These are phyloP conservation scores for Vanessa atalanta DNA, from an alignment of 1,140 invertebrate species.

Conservation along the genomic window DNA sequence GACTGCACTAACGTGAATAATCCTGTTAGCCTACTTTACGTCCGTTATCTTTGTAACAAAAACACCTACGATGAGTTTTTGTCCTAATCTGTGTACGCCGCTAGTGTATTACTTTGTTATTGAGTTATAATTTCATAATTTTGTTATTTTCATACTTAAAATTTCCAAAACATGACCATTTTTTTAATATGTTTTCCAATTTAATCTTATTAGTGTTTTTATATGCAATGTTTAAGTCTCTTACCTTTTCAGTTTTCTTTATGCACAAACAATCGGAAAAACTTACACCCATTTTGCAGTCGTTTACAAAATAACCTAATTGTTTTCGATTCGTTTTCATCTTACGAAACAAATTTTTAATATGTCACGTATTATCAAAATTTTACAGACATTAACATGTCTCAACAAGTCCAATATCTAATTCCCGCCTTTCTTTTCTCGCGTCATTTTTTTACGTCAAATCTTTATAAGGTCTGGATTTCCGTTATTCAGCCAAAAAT, in stretches of 20 bases:
- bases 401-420: neutral
- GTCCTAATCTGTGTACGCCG: neutral
- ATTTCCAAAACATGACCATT: no score
- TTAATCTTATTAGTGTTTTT: neutral
- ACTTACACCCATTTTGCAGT: conserved; percentile 58
- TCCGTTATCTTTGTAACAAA: conserved; percentile 46
- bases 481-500: neutral
- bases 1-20: conserved; percentile 39
- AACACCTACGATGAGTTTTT: conserved; percentile 36
- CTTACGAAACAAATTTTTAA: neutral
- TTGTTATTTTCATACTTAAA: no score
- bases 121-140: neutral
- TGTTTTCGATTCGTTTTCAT: conserved; percentile 4
- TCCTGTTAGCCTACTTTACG: conserved; percentile 64
- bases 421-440: neutral
- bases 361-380: neutral
- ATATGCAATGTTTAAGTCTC: conserved; percentile 7
- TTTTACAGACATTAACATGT: neutral
- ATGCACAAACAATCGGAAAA: conserved; percentile 50
- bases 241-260: conserved; percentile 42
- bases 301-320: neutral
- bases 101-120: neutral
- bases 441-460: neutral
- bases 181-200: neutral
- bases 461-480: neutral